phyloP scores from a whole-genome alignment of 2,797 vertebrate species.

The Cygnus olor region DNA sequence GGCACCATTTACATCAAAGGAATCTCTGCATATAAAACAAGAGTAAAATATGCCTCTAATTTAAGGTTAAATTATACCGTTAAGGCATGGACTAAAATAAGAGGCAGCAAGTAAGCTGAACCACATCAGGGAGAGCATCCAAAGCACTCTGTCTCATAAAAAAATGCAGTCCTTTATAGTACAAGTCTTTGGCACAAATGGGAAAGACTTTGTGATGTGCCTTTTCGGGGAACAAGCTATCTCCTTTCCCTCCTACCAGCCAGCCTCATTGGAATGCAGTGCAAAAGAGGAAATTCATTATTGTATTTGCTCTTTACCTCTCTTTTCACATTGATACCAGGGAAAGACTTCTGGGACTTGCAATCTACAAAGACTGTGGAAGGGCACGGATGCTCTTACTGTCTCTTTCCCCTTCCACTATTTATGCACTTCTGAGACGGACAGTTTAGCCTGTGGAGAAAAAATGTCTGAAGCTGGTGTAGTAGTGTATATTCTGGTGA shows the following conservation, averaged over 20 bases:
- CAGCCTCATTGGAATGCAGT: background rate
- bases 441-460: background rate
- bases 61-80: slow-evolving; percentile 60
- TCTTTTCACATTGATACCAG: background rate
- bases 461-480: background rate
- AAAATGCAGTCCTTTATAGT: slow-evolving; percentile 1
- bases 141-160: slow-evolving; percentile 6
- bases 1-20: slow-evolving; percentile 58
- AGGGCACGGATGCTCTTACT: background rate
- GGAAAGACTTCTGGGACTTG: background rate
- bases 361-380: background rate
- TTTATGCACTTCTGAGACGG: background rate
- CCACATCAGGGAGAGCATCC: slow-evolving; percentile 21
- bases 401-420: background rate
- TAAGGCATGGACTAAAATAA: slow-evolving; percentile 38
- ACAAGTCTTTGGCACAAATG: background rate
- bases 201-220: background rate
- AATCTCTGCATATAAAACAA: slow-evolving; percentile 62
- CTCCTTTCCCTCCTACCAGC: background rate
- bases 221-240: slow-evolving; percentile 1
- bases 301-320: background rate
- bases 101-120: slow-evolving; percentile 31
- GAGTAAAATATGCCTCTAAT: slow-evolving; percentile 58
- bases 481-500: background rate
- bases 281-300: background rate